phyloP scores from a whole-genome alignment of 2,113 vertebrate species.

The Bettongia penicillata region DNA sequence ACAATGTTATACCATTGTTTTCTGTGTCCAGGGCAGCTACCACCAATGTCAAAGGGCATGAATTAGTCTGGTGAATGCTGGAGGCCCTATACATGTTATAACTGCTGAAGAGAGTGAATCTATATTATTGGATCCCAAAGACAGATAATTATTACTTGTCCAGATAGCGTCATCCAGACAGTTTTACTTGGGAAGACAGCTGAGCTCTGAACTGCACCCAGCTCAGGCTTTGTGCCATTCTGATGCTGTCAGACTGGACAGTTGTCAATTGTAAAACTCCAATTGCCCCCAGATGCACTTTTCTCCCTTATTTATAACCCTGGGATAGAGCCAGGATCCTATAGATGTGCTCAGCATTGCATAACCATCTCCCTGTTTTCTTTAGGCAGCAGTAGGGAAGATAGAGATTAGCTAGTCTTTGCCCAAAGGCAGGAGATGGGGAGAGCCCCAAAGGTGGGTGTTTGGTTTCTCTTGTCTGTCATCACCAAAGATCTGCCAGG shows the following conservation, averaged over 20 bases:
- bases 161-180: neutral
- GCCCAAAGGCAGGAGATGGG: neutral
- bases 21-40: neutral
- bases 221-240: neutral
- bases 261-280: neutral
- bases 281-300: neutral
- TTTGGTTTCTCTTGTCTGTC: conserved; percentile 3
- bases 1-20: neutral
- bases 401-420: neutral
- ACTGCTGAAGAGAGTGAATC: neutral
- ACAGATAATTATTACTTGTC: neutral
- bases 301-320: conserved; percentile 34
- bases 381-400: conserved; percentile 34
- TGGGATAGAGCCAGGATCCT: neutral
- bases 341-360: neutral
- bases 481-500: conserved; percentile 18
- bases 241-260: neutral
- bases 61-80: neutral
- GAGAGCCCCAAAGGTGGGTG: neutral
- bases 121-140: neutral
- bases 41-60: neutral
- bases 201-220: neutral
- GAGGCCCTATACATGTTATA: conserved; percentile 3
- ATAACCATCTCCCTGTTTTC: conserved; percentile 46
- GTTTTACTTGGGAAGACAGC: neutral